Base-by-base conservation (phyloP, 2,113 vertebrate genomes). In the Mormoops blainvillei region DNA sequence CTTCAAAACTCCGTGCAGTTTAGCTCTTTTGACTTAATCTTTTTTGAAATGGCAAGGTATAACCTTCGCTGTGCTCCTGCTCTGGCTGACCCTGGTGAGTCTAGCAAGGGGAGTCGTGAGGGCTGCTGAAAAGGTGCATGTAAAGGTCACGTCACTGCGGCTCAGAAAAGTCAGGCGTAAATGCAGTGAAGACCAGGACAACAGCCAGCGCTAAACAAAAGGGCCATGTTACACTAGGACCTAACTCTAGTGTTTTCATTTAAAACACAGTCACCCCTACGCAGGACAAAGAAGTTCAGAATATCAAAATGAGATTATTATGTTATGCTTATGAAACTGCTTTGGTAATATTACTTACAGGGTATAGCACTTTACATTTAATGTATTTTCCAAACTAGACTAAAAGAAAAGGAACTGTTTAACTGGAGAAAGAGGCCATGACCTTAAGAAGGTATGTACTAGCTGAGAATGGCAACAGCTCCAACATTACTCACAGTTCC, bases 231-330 rank as follows among this genome's bases (percentile, higher is more conserved):
- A 86, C 70, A 93, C 65, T 74, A 61, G 58, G 86, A 95, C 58
- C 48, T 82, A 87, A 91, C 78, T 94, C 92, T 31, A 73, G 68
- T 63, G 82, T 48, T 97, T 97, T 97, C 36, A 93, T 87, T 90
- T 0, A 43, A 91, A 91, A 78, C 82, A 92, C 73, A 78, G 86
- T 33, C 86, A 54, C 52, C 91, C 91, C 90, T 28, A 96, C 52
- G 96, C 56, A 94, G 87, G 89, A 96, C 95, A 87, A 71, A 65
- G 54, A 87, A 28, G 16, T 43, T 92, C 22, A 97, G 20, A 94
- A 67, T 18, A 93, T 61, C 68, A 96, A 93, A 95, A 97, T 1
- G 58, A 97, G 95, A 96, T 96, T 96, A 82, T 63, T 83, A 71
- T 87, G 84, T 84, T 83, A 22, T 67, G 78, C 28, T 12, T 13